Conservation (phyloP, 1,140 invertebrate genomes). For the Saccostrea glomerata region DNA sequence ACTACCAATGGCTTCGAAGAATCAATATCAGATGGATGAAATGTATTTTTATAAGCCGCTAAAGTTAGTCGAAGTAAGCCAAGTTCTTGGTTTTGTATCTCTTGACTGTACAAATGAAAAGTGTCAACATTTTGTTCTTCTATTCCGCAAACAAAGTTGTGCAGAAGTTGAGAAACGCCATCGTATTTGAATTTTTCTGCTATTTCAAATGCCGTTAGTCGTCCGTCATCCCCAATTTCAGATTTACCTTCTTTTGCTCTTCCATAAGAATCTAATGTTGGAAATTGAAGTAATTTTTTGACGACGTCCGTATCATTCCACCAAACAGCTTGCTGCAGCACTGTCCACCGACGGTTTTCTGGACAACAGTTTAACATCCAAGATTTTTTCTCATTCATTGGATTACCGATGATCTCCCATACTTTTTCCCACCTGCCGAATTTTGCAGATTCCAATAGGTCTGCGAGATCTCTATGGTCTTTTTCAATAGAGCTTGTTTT, state of each 20-base stretch:
- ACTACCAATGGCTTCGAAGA: not conserved
- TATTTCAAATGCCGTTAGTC: constrained; percentile 39
- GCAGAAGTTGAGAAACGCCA: constrained; percentile 10
- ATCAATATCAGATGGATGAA: constrained; percentile 37
- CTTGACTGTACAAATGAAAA: constrained; percentile 8
- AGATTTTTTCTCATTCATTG: constrained; percentile 21
- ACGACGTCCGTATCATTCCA: constrained; percentile 12
- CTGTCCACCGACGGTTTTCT: constrained; percentile 47
- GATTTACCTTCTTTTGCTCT: constrained; percentile 44
- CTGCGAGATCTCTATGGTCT: constrained; percentile 23
- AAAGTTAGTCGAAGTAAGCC: constrained; percentile 45
- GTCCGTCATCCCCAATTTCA: constrained; percentile 41
- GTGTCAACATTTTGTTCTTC: constrained; percentile 38
- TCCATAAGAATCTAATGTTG: constrained; percentile 29
- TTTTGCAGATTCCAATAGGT: constrained; percentile 31
- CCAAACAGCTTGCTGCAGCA: constrained; percentile 48
- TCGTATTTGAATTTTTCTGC: constrained; percentile 37
- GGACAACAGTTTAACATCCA: constrained; percentile 44
- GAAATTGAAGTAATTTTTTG: not conserved
- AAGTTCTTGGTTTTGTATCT: constrained; percentile 40
- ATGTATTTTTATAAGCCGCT: constrained; percentile 44
- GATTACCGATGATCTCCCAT: constrained; percentile 23
- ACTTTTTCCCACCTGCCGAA: constrained; percentile 43
- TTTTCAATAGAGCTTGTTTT: constrained; percentile 12
- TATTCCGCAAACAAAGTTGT: not conserved